Base-by-base conservation (phyloP, 2,888 invertebrate species). In the Mechanitis mazaeus region DNA sequence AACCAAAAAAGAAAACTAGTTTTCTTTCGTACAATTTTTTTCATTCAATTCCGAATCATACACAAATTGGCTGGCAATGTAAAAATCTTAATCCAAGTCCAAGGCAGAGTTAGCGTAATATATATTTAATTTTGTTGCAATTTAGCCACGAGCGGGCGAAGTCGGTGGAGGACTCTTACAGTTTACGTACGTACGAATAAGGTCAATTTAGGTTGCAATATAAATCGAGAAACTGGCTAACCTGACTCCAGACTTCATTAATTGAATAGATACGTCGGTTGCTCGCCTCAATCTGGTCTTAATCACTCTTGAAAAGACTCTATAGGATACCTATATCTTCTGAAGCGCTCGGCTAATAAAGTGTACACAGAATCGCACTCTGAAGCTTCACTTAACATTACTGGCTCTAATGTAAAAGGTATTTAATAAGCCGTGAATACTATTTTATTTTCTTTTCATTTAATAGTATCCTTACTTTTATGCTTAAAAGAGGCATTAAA, bases 251-350 rank as follows among this genome's bases (percentile, higher is more conserved):
- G 81, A 77, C 78, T 80, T 75, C 75, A 83, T 86, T 90, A 89
- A 90, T 90, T 90, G 86, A 87, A 89, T 89, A 84, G 87, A 87
- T 87, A 87, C 85, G 84, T 84, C 80, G 79, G 82, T 77, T 81
- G 77, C 79, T 80, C 79, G 82, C 81, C 81, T 87, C 88, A 86
- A 85, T 85, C 80, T 76, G 71, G 79, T 81, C 87, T 83, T 88
- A 87, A 88, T 87, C 84, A 84, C 80, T 81, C 81, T 84, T 87
- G 85, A 87, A 87, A 87, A 86, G 87, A 80, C 81, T 78, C 75
- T 75, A 78, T 79, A 77, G 80, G 76, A 79, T 75, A 77, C 63
- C 67, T 68, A 63, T 74, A 73, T 75, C 74, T 78, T 69, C 77
- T 78, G 75, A 79, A 80, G 65, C 66, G 63, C 63, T 65, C 77